Evolutionary conservation across 2,888 invertebrate species (phyloP), one percentile per base, ranked within the genome.

Genomic region (Crocallis elinguaria): DNA sequence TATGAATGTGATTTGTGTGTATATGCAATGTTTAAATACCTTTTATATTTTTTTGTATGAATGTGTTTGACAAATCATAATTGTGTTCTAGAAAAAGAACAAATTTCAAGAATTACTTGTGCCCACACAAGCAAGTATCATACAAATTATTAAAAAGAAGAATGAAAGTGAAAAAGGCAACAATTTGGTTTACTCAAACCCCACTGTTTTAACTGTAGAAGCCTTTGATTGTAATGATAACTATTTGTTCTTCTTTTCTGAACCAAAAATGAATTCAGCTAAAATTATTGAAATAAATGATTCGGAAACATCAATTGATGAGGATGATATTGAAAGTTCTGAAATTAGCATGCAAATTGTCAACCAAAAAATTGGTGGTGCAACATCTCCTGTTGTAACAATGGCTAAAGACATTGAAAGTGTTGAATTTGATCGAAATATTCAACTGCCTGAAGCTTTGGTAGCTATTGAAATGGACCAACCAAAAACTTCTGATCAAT

Each of bases 21-120:
- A n/a, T 25, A 3, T 25, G n/a, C n/a, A n/a, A n/a, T n/a, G 9
- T 25, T 3, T 9, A n/a, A 2, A 1, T n/a, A 25, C 3, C 2
- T 25, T 19, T 25, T 25, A 12, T 48, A 38, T 21, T 38, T 17
- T 25, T 4, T 30, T 49, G 49, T 46, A 23, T 49, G 7, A 30
- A 35, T 36, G 11, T 39, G 30, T 39, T 13, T 49, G 30, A 49
- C 29, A 51, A 36, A 32, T 32, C 30, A 7, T 9, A 25, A 48
- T 71, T 66, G 58, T 78, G 78, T 86, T 86, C 73, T 87, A 86
- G 86, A 77, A 77, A 60, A 66, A 71, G 60, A 75, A 81, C 70
- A 87, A 85, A 65, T 86, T 82, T 57, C 75, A 70, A 73, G 84
- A 86, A 41, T 62, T 85, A 41, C 43, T 73, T 25, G 14, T 84